Base-by-base conservation (phyloP, 2,888 invertebrate species). In the Scaptomyza tumidula region DNA sequence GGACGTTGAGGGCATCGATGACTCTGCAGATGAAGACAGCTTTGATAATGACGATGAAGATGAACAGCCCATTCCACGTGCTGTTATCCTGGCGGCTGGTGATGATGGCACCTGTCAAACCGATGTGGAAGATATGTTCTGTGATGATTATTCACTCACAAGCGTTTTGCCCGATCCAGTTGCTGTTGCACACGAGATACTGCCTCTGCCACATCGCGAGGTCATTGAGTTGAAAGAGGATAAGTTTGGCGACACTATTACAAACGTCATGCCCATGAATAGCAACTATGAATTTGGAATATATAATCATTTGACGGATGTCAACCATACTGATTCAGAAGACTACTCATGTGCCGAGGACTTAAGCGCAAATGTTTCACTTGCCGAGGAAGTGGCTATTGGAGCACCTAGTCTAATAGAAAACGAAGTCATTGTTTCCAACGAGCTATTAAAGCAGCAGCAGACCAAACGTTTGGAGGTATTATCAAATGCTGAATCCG, bases 1-100 rank as follows among this genome's bases (percentile, higher is more conserved):
- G 6, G 93, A 93, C 78, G 86, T 92, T 14, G 93, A 93, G 82
- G 92, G 92, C 71, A 83, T 93, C n/a, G 91, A 93, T 57, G 90
- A 91, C 35, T 91, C 92, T 0, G 86, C 88, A 0, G 91, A 88
- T 14, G 90, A 89, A 27, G 89, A 90, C 9, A 78, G 87, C 53
- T 84, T 85, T n/a, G 88, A 90, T 67, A 80, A 84, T 41, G 90
- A 92, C 33, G 91, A 91, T 6, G 75, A 91, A 2, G 86, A 90
- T 31, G 69, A 90, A 11, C 76, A 91, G 54, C 91, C 91, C 5
- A 89, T 89, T 54, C 88, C 91, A 6, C 86, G 86, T 37, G 90
- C 90, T 6, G 73, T 90, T 16, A 88, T 91, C 27, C 43, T 91
- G 14, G 89, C 89, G 7, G 70, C 90, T 27, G 82, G 85, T 5